These are phyloP conservation scores for Siphamia tubifer DNA, from an alignment of 2,113 vertebrate species.

Conservation along the genomic window DNA sequence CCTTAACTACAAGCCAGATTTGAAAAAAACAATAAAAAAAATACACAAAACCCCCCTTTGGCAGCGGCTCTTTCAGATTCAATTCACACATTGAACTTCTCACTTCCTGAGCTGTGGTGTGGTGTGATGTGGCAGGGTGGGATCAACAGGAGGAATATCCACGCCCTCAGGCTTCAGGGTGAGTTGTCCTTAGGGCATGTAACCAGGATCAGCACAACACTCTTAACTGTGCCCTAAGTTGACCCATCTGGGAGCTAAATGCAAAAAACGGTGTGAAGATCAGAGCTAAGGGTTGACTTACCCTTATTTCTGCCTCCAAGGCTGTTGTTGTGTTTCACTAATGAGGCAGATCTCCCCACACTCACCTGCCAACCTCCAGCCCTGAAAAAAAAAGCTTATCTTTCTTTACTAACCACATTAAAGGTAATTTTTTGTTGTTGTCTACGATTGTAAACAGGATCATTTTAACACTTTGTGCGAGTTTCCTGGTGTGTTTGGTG, in stretches of 20 bases:
- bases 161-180: slow-evolving; percentile 34
- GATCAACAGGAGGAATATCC: slow-evolving; percentile 51
- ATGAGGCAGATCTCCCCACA: slow-evolving; percentile 50
- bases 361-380: slow-evolving; percentile 54
- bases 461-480: background rate
- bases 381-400: background rate
- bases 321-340: slow-evolving; percentile 68
- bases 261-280: slow-evolving; percentile 58
- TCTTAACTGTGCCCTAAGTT: slow-evolving; percentile 29
- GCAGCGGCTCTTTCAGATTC: slow-evolving; percentile 31
- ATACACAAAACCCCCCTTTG: slow-evolving; percentile 25
- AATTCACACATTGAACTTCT: slow-evolving; percentile 26
- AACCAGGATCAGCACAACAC: slow-evolving; percentile 1
- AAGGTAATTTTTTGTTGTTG: slow-evolving; percentile 4
- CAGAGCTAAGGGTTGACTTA: slow-evolving; percentile 52
- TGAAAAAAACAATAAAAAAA: no score
- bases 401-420: background rate
- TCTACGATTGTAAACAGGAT: background rate
- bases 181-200: slow-evolving; percentile 50
- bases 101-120: slow-evolving; percentile 34
- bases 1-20: slow-evolving; percentile 24
- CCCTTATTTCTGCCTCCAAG: slow-evolving; percentile 38
- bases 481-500: no score
- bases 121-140: background rate
- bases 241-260: slow-evolving; percentile 72